Evolutionary conservation across 2,113 vertebrate genomes (phyloP).

Genomic region (Salvelinus sp.): DNA sequence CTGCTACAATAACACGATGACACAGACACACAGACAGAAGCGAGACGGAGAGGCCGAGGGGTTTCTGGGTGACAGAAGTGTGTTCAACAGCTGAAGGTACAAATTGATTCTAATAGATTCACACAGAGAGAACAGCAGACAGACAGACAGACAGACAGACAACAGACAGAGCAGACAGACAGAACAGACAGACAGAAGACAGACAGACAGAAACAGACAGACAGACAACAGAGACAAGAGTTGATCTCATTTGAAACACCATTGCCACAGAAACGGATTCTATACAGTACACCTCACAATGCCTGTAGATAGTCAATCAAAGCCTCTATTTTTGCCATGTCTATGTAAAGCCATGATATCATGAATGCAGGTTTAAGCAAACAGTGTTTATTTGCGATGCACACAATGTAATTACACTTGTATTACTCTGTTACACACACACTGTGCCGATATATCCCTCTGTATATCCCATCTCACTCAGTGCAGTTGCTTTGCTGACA

Average conservation of each 20-base stretch:
- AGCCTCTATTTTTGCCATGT: too few species aligned
- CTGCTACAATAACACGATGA: slow-evolving; percentile 50
- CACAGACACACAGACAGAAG: slow-evolving; percentile 19
- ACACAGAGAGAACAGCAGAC: slow-evolving; percentile 45
- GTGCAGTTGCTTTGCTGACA: slow-evolving; percentile 20
- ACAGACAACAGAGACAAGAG: slow-evolving; percentile 35
- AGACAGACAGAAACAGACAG: slow-evolving; percentile 34
- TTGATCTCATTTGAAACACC: too few species aligned
- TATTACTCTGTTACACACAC: not conserved
- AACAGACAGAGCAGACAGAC: slow-evolving; percentile 19
- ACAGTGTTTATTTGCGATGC: too few species aligned
- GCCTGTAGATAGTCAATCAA: too few species aligned
- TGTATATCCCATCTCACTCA: not conserved
- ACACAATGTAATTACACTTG: too few species aligned
- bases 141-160: slow-evolving; percentile 17
- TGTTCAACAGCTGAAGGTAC: slow-evolving; percentile 71
- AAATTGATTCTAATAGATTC: slow-evolving; percentile 74
- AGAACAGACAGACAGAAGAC: slow-evolving; percentile 13
- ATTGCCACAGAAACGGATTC: too few species aligned
- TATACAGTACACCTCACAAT: too few species aligned
- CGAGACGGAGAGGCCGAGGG: slow-evolving; percentile 8
- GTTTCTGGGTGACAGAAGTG: slow-evolving; percentile 29
- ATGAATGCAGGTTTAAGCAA: too few species aligned
- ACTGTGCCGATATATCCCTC: not conserved
- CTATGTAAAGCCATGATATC: too few species aligned